These are phyloP conservation scores for Atractosteus spatula DNA, from an alignment of 2,113 vertebrate species.

Conservation along the genomic window DNA sequence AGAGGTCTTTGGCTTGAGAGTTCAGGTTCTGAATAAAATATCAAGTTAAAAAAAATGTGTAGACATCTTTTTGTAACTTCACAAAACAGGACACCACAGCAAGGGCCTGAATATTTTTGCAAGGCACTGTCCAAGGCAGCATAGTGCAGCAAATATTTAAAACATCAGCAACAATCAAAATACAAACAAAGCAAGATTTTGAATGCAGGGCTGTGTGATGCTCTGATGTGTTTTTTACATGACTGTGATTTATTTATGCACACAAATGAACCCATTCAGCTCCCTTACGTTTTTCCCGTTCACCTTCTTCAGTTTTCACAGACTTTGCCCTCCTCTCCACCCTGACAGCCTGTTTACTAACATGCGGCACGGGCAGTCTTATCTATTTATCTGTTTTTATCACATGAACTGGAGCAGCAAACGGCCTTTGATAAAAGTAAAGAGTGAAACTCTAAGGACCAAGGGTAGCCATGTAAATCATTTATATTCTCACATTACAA, in stretches of 20 bases:
- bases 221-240: background rate
- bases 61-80: too few species aligned
- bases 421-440: conserved; percentile 16
- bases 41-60: too few species aligned
- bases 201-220: background rate
- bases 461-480: conserved; percentile 26
- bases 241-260: background rate
- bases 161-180: too few species aligned
- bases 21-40: too few species aligned
- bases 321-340: background rate
- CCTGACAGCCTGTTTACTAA: conserved; percentile 17
- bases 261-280: background rate
- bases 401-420: conserved; percentile 8
- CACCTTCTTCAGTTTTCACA: background rate
- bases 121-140: too few species aligned
- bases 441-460: conserved; percentile 5
- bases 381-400: conserved; percentile 16
- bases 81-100: too few species aligned
- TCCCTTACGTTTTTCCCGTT: background rate
- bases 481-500: conserved; percentile 16
- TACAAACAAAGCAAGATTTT: background rate
- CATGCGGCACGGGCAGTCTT: background rate
- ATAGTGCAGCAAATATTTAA: too few species aligned
- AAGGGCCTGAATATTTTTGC: too few species aligned
- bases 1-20: too few species aligned